Evolutionary conservation across 92 coral and sea anemone species (phyloP), one percentile per base, ranked within the genome.

Genomic region (Scolanthus callimorphus): DNA sequence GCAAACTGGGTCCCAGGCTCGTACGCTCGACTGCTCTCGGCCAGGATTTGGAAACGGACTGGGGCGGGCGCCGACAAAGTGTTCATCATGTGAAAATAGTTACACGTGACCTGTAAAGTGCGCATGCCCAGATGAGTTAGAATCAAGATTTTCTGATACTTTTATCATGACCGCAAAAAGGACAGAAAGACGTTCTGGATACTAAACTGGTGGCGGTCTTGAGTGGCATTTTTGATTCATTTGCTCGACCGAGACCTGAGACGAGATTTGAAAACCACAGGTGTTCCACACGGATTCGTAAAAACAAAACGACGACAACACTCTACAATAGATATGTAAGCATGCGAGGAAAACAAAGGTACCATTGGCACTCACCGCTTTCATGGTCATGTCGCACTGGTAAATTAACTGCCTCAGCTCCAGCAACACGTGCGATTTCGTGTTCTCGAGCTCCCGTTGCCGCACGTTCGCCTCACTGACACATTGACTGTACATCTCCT

Each of bases 1-100:
- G 90, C 80, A 53, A 92, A 92, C 90, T 92, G 94, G 49, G 82
- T 78, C 10, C 98, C 98, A 69, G 98, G 98, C 74, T 92, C 98
- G 57, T 92, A 92, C 25, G 77, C 61, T 44, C 95, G 79, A 17
- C 96, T 84, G 74, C 90, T 88, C 53, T 92, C 96, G 1, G 89
- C 88, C 41, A 92, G 60, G 17, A 88, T 80, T 82, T 92, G 90
- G 66, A 84, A 92, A 62, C 84, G 98, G 59, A 92, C 74, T 15
- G 98, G 98, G 13, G 85, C 80, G 0, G 94, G 85, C 0, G 91
- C 77, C 25, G 94, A 73, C 45, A 89, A 80, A 4, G 75, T 60
- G 50, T 88, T 83, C 98, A 92, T 92, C 76, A 84, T 63, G 10
- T 92, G 94, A 65, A 92, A 92, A 59, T 89, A 92, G 55, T 84